Base-by-base conservation (phyloP, 2,113 vertebrate species). In the Camelus dromedarius region DNA sequence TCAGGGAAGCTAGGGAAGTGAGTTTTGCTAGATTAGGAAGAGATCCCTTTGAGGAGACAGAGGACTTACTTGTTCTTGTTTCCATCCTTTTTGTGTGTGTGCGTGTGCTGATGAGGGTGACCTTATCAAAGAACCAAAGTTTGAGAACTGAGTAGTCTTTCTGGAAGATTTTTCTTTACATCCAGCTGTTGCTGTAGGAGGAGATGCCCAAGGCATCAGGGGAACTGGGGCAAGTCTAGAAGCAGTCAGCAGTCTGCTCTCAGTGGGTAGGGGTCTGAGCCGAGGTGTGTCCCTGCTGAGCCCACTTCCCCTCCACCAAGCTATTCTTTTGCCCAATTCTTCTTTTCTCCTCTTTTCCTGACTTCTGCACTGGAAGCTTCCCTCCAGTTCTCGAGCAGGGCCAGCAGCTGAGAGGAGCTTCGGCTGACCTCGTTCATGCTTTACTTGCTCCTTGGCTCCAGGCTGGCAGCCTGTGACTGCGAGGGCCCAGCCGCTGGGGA, bases 381-480 rank as follows among this genome's bases (percentile, higher is more conserved):
- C 8, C 24, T 83, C 30, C 30, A 62, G 50, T 42, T 5, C 38
- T 42, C 38, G 38, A 42, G 38, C 38, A 42, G 38, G 38, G 5
- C 38, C 12, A 60, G 10, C 30, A 81, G 16, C 32, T 93, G 16
- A 38, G 18, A 81, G 85, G 69, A 50, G 22, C 24, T 48, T 16
- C 6, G 15, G 60, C 26, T 95, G 46, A 64, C 16, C 52, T n/a
- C 6, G 19, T 19, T 96, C 73, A 82, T 54, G 26, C 3, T 95
- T 73, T 70, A 85, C 70, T 64, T 66, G 26, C 32, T 90, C 18
- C 56, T 82, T 93, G 90, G 80, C n/a, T 96, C 32, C 46, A 90
- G 80, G 60, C 38, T 64, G 28, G 84, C 30, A 83, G 75, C 64
- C 50, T 88, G 32, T 9, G 46, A 69, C 15, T 35, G 28, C 30